Base-by-base conservation (phyloP, 2,113 vertebrate genomes). In the Spea bombifrons region DNA sequence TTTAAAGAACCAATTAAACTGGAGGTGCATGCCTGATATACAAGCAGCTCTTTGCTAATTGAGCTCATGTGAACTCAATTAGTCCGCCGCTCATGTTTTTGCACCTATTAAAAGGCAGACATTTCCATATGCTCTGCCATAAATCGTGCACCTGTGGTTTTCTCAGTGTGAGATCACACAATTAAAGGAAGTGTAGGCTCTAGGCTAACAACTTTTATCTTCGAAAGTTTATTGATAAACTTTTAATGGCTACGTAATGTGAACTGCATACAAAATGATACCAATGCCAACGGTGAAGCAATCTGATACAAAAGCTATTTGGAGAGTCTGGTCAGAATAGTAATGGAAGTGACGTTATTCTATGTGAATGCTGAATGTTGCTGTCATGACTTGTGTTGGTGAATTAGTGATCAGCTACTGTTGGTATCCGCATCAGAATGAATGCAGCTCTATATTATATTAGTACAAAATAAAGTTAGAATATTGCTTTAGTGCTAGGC, bases 21-120 rank as follows among this genome's bases (percentile, higher is more conserved):
- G 9, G 8, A 66, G 65, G 10, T 7, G 17, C 43, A 45, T 66
- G 43, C 65, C 43, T 43, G 12, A 66, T 44, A 66, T 44, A 9
- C 17, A 44, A 45, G 17, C 7, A 45, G 65, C 65, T 66, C 43
- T 66, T 43, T 66, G 17, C 65, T 66, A 66, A 66, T 66, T 66
- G 65, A 66, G 43, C 65, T 45, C 17, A 8, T 12, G 17, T 66
- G 65, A 66, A 45, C 65, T 66, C 43, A 66, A 66, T 66, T 66
- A 66, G 43, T 44, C 17, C 44, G 65, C 43, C 43, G 7, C 17
- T 65, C 30, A 5, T 15, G 9, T 65, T 61, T 61, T 61, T 12
- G 5, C 13, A 5, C 13, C 57, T 61, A 12, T 61, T 15, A 61
- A 61, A 61, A 13, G 15, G 8, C 57, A 61, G 57, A 1, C 15